Percentiles rank a stretch among this genome's conserved stretches.
Evolutionary conservation across 2,113 vertebrate species (phyloP).

Genomic region (Todiramphus saurophagus): DNA sequence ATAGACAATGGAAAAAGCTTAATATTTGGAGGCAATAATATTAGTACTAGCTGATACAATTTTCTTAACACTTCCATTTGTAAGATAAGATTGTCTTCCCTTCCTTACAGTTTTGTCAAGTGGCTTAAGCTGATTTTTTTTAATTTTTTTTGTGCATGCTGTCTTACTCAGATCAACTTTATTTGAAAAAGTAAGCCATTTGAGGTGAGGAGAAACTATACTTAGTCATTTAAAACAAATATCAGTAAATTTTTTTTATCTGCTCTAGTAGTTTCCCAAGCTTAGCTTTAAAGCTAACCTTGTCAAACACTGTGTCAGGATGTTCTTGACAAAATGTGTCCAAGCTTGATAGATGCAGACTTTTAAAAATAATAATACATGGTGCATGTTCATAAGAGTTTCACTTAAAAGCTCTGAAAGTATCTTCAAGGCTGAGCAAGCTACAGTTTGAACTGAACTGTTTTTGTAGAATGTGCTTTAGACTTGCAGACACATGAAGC

Average conservation of each 20-base stretch:
- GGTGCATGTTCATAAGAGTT: background rate
- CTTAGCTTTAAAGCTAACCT: background rate
- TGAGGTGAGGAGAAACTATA: slow-evolving; percentile 7
- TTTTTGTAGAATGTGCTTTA: background rate
- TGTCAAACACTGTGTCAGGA: background rate
- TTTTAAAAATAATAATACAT: background rate
- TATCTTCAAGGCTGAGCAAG: background rate
- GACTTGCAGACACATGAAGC: background rate
- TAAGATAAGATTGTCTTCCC: background rate
- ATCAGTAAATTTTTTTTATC: background rate
- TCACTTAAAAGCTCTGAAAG: background rate
- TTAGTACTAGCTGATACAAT: background rate
- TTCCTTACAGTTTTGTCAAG: background rate
- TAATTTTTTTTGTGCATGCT: background rate
- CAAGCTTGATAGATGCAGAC: background rate
- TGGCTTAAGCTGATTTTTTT: background rate
- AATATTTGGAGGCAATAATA: background rate
- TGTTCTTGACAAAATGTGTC: slow-evolving; percentile 16
- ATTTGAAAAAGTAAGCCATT: slow-evolving; percentile 11
- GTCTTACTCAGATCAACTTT: background rate
- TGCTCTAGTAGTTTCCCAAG: background rate
- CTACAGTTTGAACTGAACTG: background rate
- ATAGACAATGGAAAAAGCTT: background rate
- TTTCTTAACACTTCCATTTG: background rate
- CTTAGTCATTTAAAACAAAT: background rate